Conservation (phyloP, 2,113 vertebrate species). For the Embiotoca jacksoni region DNA sequence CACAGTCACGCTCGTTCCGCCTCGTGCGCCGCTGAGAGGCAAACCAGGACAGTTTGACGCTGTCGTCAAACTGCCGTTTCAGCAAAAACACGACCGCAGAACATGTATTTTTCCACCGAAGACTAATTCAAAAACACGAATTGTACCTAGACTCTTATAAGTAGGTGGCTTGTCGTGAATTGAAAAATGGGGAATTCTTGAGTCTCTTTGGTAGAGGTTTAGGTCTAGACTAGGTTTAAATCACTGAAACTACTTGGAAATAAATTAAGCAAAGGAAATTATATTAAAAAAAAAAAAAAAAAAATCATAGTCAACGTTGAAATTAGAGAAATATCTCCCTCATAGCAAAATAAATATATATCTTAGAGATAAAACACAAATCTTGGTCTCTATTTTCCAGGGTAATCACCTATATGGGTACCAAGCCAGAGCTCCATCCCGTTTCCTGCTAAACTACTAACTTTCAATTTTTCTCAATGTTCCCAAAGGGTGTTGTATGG, state of each 20-base stretch:
- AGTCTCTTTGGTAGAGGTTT: neutral
- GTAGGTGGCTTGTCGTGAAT: neutral
- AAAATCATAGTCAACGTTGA: too few relatives aligned
- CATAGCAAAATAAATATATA: too few relatives aligned
- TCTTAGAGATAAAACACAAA: too few relatives aligned
- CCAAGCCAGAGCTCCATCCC: too few relatives aligned
- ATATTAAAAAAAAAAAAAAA: too few relatives aligned
- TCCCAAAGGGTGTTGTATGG: too few relatives aligned
- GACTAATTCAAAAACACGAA: neutral
- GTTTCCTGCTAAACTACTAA: too few relatives aligned
- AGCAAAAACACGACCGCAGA: conserved; percentile 18
- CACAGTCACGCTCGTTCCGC: conserved; percentile 43
- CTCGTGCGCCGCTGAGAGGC: conserved; percentile 42
- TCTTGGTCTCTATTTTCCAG: too few relatives aligned
- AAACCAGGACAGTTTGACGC: conserved; percentile 16
- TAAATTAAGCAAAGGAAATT: neutral
- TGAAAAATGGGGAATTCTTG: neutral
- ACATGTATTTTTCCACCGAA: neutral
- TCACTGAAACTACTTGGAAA: neutral
- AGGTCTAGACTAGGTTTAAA: neutral
- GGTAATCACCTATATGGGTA: too few relatives aligned
- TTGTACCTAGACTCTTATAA: neutral
- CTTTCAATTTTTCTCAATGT: too few relatives aligned
- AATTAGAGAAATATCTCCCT: too few relatives aligned
- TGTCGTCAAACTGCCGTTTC: conserved; percentile 33